Conservation (phyloP, 1,140 invertebrate genomes). For the Lysiphlebus fabarum region DNA sequence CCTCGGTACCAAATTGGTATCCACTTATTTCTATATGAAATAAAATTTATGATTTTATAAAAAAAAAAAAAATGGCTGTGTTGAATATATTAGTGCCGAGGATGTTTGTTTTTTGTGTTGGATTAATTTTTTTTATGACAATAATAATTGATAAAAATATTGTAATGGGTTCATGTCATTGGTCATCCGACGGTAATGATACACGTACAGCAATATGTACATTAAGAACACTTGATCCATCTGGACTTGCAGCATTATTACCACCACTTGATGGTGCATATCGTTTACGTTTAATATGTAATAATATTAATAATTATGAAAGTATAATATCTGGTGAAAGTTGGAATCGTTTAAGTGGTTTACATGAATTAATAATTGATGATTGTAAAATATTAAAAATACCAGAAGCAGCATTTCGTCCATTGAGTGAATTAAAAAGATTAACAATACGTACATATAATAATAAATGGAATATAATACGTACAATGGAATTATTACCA, state of each 20-base stretch:
- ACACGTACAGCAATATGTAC: conserved; percentile 64
- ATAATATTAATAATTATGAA: conserved; percentile 74
- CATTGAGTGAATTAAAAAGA: conserved; percentile 70
- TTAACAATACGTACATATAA: conserved; percentile 74
- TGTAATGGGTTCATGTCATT: conserved; percentile 55
- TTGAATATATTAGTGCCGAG: conserved; percentile 32
- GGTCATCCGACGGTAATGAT: conserved; percentile 62
- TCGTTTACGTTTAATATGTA: conserved; percentile 70
- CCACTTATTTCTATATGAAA: too few species aligned
- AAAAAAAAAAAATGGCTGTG: conserved; percentile 34
- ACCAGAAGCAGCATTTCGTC: conserved; percentile 73
- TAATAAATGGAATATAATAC: conserved; percentile 70
- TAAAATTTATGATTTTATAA: background rate
- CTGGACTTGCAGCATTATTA: conserved; percentile 62
- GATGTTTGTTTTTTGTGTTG: conserved; percentile 27
- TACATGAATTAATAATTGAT: conserved; percentile 71
- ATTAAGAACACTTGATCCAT: conserved; percentile 65
- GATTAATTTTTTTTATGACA: conserved; percentile 27
- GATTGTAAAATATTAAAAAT: conserved; percentile 77
- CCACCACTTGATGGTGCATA: conserved; percentile 68
- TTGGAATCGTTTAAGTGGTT: conserved; percentile 69
- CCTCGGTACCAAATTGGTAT: too few species aligned
- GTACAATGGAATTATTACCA: conserved; percentile 66
- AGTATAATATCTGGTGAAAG: conserved; percentile 69
- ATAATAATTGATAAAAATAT: conserved; percentile 21